Evolutionary conservation across 2,888 invertebrate species (phyloP), one percentile per base, ranked within the genome.

Genomic region (Monochamus alternatus): DNA sequence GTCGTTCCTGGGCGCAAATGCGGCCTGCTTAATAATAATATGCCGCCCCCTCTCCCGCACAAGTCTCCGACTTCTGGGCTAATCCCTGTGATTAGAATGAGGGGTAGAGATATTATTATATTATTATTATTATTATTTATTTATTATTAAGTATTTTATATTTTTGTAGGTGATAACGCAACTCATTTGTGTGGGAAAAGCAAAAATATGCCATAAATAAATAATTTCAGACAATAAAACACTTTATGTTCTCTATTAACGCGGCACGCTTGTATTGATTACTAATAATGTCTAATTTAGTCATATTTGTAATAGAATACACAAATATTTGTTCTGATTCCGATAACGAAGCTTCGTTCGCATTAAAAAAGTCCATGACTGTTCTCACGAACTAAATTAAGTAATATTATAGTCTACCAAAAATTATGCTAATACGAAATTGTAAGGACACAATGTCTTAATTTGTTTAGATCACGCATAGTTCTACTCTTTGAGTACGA

Each of bases 311-410:
- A 14, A 22, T 14, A 22, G 14, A 55, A 55, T 3, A 14, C 14
- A 55, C 63, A 63, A 71, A 71, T 71, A 63, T 71, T 62, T 69
- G 47, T 32, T 31, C 60, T 60, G 12, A 30, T 14, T 22, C 63
- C 44, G 71, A 71, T 71, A 71, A 71, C 71, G 38, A 52, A 52
- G 47, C 63, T 22, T 69, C 9, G 64, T 58, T 12, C 5, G 66
- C n/a, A 60, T 69, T 69, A 47, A 51, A 43, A 69, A 47, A 60
- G 14, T 51, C 14, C 31, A 12, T 60, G 22, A 30, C 32, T 31
- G 43, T 44, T 22, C 69, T 60, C 60, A 43, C 12, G 60, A 60
- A 62, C 12, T 44, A 51, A 60, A 69, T 69, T 60, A 69, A 69
- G 60, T 69, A 69, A 62, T 47, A 30, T 30, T 44, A n/a, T 60